phyloP scores from a whole-genome alignment of 2,797 vertebrate genomes.

The Argyrosomus regius region DNA sequence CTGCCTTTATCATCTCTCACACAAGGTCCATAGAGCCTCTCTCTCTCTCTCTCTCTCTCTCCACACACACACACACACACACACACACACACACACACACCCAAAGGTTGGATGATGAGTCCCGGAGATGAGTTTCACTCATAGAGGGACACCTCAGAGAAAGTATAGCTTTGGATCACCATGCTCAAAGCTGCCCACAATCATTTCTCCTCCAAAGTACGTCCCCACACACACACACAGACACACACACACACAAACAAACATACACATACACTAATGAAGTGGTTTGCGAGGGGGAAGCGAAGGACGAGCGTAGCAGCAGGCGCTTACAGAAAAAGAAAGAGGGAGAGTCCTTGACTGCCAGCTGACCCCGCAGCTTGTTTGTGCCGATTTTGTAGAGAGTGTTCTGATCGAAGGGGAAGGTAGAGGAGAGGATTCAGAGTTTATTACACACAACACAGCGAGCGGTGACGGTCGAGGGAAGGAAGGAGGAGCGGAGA shows the following conservation, averaged over 20 bases:
- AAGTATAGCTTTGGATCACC: slow-evolving; percentile 67
- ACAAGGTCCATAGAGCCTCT: slow-evolving; percentile 32
- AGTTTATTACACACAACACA: slow-evolving; percentile 58
- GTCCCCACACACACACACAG: slow-evolving; percentile 13
- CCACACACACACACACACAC: background rate
- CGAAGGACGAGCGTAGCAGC: slow-evolving; percentile 59
- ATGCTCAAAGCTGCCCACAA: slow-evolving; percentile 66
- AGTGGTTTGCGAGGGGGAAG: slow-evolving; percentile 48
- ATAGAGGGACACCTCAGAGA: slow-evolving; percentile 65
- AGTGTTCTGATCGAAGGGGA: slow-evolving; percentile 40
- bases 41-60: too few species aligned
- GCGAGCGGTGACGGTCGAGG: slow-evolving; percentile 34
- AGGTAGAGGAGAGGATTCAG: slow-evolving; percentile 30
- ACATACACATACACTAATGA: slow-evolving; percentile 17
- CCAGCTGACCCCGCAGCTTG: slow-evolving; percentile 70
- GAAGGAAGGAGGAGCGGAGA: slow-evolving; percentile 28
- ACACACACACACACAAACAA: slow-evolving; percentile 19
- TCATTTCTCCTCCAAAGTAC: slow-evolving; percentile 66
- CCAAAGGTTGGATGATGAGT: slow-evolving; percentile 45
- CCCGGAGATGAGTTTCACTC: slow-evolving; percentile 66
- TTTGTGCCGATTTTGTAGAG: slow-evolving; percentile 70
- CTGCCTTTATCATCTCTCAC: slow-evolving; percentile 60
- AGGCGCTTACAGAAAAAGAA: slow-evolving; percentile 67
- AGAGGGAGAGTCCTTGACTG: slow-evolving; percentile 79
- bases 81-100: slow-evolving; percentile 2